Evolutionary conservation across 2,113 vertebrate species (phyloP).

Genomic region (Lamprotornis superbus): DNA sequence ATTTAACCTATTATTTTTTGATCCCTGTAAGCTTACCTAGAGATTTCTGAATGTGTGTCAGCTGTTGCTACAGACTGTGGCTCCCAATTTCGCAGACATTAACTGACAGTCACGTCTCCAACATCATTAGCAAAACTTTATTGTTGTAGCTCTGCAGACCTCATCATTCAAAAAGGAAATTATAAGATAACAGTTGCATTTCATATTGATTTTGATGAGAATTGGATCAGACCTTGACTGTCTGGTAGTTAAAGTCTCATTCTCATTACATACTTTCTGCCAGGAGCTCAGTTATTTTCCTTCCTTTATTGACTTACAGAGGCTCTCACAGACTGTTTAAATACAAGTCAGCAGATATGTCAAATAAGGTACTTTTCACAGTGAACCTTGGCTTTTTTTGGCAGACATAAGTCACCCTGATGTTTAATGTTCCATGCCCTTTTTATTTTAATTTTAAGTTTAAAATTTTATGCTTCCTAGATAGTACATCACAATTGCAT

Average conservation of each 20-base stretch:
- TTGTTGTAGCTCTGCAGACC: not conserved
- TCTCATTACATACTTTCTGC: not conserved
- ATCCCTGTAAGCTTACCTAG: not conserved
- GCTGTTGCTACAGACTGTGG: not conserved
- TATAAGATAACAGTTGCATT: not conserved
- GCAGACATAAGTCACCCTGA: not conserved
- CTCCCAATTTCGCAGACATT: not conserved
- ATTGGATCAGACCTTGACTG: not conserved
- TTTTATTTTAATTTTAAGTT: not conserved
- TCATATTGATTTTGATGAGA: slow-evolving; percentile 16
- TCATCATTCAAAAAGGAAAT: not conserved
- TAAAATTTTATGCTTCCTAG: not conserved
- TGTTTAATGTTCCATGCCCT: not conserved
- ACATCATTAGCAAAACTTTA: not conserved
- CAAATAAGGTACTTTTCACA: not conserved
- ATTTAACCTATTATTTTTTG: not conserved
- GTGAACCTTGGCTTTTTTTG: not conserved
- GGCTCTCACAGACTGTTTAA: not conserved
- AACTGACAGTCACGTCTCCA: not conserved
- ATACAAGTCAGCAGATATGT: not conserved
- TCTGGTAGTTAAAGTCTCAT: not conserved
- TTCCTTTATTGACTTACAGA: not conserved
- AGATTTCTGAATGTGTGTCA: not conserved
- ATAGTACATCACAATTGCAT: not conserved
- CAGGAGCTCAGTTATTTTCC: not conserved